Evolutionary conservation across 2,888 invertebrate genomes (phyloP), one percentile per base, ranked within the genome.

Genomic region (Torymus auratus): DNA sequence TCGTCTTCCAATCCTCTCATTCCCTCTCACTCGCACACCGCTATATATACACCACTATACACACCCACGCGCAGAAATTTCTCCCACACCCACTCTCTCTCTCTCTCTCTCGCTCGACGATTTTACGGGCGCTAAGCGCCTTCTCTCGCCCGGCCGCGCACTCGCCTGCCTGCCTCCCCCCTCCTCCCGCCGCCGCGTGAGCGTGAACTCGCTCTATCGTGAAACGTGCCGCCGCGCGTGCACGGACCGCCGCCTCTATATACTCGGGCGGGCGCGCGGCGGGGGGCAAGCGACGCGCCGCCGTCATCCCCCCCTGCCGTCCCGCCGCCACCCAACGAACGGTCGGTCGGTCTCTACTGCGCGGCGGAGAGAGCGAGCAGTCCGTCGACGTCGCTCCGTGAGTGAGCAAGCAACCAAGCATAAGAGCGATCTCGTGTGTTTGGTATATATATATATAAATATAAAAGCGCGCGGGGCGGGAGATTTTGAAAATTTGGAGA

Each of bases 311-410:
- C 76, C 78, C 86, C 61, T n/a, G 60, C 82, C 76, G 65, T 23
- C 62, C 81, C 74, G 65, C 62, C 78, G 62, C 73, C 78, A 81
- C 80, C 74, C 76, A 70, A 78, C 50, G 60, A 7, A 41, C 41
- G 41, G 41, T 41, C 41, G 41, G 41, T 41, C 41, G 41, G 41
- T 41, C 41, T n/a, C n/a, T n/a, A n/a, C n/a, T 41, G 41, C 7
- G 7, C 41, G 41, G 41, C 5, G 41, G 58, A 91, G 85, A 86
- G 86, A 86, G 85, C 88, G 86, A 93, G 78, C 89, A 90, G 90
- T 90, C 88, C 87, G 88, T 87, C 87, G 89, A 85, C 88, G 89
- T 87, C 85, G 86, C 85, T 87, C 88, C 84, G 84, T 78, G 85
- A 78, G 87, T 80, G 85, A 86, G 85, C 86, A 87, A 83, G 82